Conservation (phyloP, 2,797 vertebrate genomes). For the Syngnathus acus region DNA sequence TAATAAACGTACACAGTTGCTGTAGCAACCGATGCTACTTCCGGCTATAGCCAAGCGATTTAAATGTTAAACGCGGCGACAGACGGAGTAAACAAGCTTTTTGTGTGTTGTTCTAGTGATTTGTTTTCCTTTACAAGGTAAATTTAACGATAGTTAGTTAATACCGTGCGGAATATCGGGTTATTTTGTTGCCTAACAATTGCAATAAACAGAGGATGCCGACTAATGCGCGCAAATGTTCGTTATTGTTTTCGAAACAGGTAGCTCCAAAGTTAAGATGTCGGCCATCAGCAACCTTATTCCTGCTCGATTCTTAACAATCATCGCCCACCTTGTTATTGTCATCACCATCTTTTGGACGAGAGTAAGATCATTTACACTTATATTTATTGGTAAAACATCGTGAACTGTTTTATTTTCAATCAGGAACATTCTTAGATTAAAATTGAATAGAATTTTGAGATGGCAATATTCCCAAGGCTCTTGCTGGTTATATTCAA, state of each 20-base stretch:
- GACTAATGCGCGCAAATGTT: background rate
- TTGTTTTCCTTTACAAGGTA: background rate
- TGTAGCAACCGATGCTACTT: constrained; percentile 44
- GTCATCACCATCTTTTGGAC: constrained; percentile 88
- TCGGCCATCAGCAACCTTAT: constrained; percentile 71
- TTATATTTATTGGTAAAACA: background rate
- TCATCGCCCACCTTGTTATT: constrained; percentile 80
- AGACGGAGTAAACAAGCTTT: background rate
- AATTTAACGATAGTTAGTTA: background rate
- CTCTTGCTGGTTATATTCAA: background rate
- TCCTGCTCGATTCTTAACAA: constrained; percentile 80
- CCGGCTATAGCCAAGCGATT: background rate
- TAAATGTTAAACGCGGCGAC: background rate
- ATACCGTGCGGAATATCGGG: background rate
- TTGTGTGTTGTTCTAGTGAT: background rate
- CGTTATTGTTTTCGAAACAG: background rate
- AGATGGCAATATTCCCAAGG: background rate
- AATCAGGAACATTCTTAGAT: background rate
- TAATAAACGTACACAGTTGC: constrained; percentile 32
- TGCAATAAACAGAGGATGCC: background rate
- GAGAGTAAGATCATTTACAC: constrained; percentile 66
- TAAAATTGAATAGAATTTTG: background rate
- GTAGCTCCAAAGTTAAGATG: constrained; percentile 50
- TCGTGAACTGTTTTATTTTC: background rate
- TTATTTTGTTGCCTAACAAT: background rate